Evolutionary conservation across 2,888 invertebrate genomes (phyloP).

Genomic region (Philhelius pedissequus): DNA sequence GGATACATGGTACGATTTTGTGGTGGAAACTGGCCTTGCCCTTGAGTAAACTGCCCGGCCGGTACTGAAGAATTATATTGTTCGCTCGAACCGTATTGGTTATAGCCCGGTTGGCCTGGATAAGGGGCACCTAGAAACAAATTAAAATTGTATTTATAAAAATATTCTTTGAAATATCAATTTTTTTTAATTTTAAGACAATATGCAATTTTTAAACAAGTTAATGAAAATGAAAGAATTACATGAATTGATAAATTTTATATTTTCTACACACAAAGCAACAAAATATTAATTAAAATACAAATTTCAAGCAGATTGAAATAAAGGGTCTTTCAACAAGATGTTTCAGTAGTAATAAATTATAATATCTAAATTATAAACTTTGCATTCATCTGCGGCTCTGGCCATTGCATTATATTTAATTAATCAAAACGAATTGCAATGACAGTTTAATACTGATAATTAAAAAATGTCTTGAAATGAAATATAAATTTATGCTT

Average conservation of each 20-base stretch:
- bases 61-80: conserved; percentile 81
- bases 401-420: too few species aligned
- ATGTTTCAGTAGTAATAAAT: too few species aligned
- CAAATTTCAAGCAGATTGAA: conserved; percentile 4
- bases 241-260: conserved; percentile 12
- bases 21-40: conserved; percentile 82
- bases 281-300: not conserved
- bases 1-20: conserved; percentile 89
- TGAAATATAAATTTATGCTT: too few species aligned
- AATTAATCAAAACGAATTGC: too few species aligned
- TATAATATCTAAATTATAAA: too few species aligned
- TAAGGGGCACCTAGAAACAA: conserved; percentile 80
- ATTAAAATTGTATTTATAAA: conserved; percentile 20
- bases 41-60: conserved; percentile 82
- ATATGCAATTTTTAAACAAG: conserved; percentile 6
- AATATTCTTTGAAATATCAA: conserved; percentile 30
- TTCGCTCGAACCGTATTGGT: conserved; percentile 84
- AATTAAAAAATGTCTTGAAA: too few species aligned
- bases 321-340: too few species aligned
- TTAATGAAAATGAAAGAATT: conserved; percentile 34
- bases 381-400: too few species aligned
- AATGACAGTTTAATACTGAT: too few species aligned
- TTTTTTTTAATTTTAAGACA: not conserved
- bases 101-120: conserved; percentile 83
- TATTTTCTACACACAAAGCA: not conserved